These are phyloP conservation scores for Ceratina japonica DNA, from an alignment of 1,140 invertebrate species.

Conservation along the genomic window DNA sequence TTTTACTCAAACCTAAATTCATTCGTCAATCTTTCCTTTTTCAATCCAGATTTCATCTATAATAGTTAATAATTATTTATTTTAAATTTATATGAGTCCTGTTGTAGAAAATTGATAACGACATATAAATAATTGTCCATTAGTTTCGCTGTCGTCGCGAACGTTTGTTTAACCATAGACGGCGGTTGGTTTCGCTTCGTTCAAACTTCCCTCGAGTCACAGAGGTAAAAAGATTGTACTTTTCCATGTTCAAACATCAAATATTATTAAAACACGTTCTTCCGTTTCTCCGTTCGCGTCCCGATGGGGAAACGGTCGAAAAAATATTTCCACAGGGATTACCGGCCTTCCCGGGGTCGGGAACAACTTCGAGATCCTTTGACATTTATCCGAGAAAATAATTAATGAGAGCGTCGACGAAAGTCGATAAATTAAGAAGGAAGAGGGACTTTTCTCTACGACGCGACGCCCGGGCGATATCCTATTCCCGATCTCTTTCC, in stretches of 20 bases:
- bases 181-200: constrained; percentile 13
- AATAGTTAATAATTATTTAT: no score
- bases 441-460: background rate
- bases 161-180: background rate
- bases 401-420: constrained; percentile 40
- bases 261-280: constrained; percentile 17
- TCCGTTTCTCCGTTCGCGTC: background rate
- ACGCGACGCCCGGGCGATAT: constrained; percentile 10
- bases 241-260: constrained; percentile 24
- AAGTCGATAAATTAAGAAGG: constrained; percentile 54
- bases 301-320: background rate
- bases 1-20: no score
- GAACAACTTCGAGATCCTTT: background rate
- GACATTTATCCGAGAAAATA: constrained; percentile 40
- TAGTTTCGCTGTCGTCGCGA: no score
- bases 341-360: background rate
- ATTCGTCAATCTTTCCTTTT: no score
- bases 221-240: constrained; percentile 7
- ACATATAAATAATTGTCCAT: no score
- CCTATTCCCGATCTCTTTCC: background rate
- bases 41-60: no score
- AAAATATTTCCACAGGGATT: constrained; percentile 36
- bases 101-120: no score
- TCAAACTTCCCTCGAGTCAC: background rate
- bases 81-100: no score